phyloP scores from a whole-genome alignment of 1,140 invertebrate species.

The Diploscapter pachys region DNA sequence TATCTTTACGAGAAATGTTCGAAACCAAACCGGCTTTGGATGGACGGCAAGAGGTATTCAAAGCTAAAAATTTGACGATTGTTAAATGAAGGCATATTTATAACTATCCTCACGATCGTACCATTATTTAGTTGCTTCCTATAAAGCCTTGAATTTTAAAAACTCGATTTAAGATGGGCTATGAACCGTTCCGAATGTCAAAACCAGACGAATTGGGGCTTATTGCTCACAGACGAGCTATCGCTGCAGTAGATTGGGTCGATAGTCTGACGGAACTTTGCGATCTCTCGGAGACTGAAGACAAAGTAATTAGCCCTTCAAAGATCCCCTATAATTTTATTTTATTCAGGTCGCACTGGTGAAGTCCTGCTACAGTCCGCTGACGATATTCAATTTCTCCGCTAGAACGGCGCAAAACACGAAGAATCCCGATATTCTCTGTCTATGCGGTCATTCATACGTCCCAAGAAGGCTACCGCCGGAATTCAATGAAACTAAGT shows the following conservation, averaged over 20 bases:
- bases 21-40: slow-evolving; percentile 51
- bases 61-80: slow-evolving; percentile 26
- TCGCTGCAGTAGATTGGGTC: slow-evolving; percentile 58
- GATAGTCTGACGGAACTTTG: slow-evolving; percentile 52
- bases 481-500: slow-evolving; percentile 56
- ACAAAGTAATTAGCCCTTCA: slow-evolving; percentile 42
- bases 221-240: slow-evolving; percentile 55
- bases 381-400: slow-evolving; percentile 59
- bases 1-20: slow-evolving; percentile 54
- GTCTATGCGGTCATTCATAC: slow-evolving; percentile 51
- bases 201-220: slow-evolving; percentile 49
- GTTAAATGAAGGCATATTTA: no score
- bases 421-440: slow-evolving; percentile 56
- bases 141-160: neutral
- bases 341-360: slow-evolving; percentile 42
- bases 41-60: slow-evolving; percentile 36
- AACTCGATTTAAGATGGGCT: slow-evolving; percentile 49
- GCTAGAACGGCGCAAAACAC: slow-evolving; percentile 57
- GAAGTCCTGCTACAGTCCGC: slow-evolving; percentile 53
- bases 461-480: slow-evolving; percentile 53
- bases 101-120: no score
- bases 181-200: slow-evolving; percentile 57
- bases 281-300: slow-evolving; percentile 52
- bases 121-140: neutral
- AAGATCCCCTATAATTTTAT: neutral